Evolutionary conservation across 2,888 invertebrate species (phyloP), one percentile per base, ranked within the genome.

Genomic region (Drosophila setosimentum): DNA sequence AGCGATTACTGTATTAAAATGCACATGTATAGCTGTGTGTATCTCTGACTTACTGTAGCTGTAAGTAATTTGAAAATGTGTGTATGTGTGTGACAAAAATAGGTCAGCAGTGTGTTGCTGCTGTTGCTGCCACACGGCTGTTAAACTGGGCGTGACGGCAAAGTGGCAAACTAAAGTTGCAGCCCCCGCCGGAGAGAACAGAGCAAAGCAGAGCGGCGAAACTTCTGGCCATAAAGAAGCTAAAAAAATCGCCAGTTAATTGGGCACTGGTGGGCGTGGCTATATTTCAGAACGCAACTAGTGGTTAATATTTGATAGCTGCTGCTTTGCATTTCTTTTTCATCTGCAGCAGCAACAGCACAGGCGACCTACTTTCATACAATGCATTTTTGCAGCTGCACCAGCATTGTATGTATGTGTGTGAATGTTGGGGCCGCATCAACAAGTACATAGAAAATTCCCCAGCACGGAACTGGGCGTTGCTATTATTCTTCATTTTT

Each of bases 231-330:
- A 84, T 82, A 83, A 89, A 81, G 67, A 68, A 63, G 77, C 80
- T 80, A 68, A 37, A 59, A 82, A 89, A 89, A 55, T 77, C 49
- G 50, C 60, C 71, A 69, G 68, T 84, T 89, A 84, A 84, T 84
- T 87, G 85, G 82, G 72, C 66, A 72, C n/a, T 60, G 18, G 83
- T 82, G 87, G 89, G 87, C 87, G 89, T 84, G 83, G 76, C 51
- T 45, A 49, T 29, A 42, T 62, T n/a, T 48, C 55, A 29, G 33
- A 37, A 58, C 63, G 90, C 87, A 87, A 87, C 87, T 87, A 80
- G 87, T 87, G 87, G 87, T 87, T 87, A 87, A 87, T 87, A 87
- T 87, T 87, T 87, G 90, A 90, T 87, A 73, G 67, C 78, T 71
- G 72, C 65, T 72, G 58, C 68, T 76, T 76, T 82, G 82, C 86